Evolutionary conservation across 1,140 invertebrate genomes (phyloP).

Genomic region (Thaumatotibia leucotreta): DNA sequence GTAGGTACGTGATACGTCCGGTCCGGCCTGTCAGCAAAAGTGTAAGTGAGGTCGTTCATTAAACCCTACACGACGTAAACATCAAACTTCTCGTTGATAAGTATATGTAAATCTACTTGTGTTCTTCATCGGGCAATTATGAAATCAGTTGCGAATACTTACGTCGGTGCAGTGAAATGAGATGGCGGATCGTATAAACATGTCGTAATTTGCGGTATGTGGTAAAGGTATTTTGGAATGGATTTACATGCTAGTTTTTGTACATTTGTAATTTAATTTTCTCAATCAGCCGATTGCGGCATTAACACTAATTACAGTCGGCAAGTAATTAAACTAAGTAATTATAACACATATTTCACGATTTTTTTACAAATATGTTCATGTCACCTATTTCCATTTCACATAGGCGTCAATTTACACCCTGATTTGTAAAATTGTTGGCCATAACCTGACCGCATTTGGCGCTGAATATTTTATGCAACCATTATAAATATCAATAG

Average conservation of each 20-base stretch:
- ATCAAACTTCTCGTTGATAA: slow-evolving; percentile 17
- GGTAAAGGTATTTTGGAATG: neutral
- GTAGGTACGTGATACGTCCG: slow-evolving; percentile 54
- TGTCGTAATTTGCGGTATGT: slow-evolving; percentile 8
- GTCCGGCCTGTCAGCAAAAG: slow-evolving; percentile 47
- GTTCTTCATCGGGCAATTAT: slow-evolving; percentile 2
- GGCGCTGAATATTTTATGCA: too few relatives aligned
- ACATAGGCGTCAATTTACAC: neutral
- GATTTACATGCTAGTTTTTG: neutral
- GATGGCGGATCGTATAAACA: slow-evolving; percentile 3
- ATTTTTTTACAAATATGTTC: neutral
- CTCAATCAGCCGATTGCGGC: neutral
- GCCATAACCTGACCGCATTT: neutral
- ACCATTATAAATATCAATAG: too few relatives aligned
- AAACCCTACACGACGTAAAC: slow-evolving; percentile 37
- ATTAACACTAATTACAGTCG: neutral
- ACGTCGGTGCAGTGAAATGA: slow-evolving; percentile 2
- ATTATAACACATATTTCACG: neutral
- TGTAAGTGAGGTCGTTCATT: slow-evolving; percentile 54
- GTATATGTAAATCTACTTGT: neutral
- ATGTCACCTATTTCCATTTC: neutral
- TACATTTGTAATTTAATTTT: neutral
- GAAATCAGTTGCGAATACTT: slow-evolving; percentile 11
- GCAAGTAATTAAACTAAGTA: neutral
- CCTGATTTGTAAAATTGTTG: neutral